Base-by-base conservation (phyloP, 2,888 invertebrate genomes). In the Hirtodrosophila trivittata region DNA sequence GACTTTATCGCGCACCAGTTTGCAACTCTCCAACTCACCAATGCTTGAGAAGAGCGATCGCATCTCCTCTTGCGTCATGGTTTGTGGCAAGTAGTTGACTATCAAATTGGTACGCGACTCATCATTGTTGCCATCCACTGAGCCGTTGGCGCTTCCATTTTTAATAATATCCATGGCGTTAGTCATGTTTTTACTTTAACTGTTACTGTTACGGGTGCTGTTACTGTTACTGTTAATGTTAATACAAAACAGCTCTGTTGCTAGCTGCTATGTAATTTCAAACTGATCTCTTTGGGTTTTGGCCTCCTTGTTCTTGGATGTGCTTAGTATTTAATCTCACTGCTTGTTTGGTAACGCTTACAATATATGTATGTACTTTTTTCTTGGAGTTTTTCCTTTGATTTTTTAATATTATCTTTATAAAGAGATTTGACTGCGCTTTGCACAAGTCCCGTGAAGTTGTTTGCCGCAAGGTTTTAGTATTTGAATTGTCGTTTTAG, bases 11-110 rank as follows among this genome's bases (percentile, higher is more conserved):
- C 98, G 94, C 91, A 98, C 97, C 90, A 98, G 93, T 92, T 98
- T 98, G 93, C 98, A 98, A 91, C 97, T 97, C 92, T 98, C 98
- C 86, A 98, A 96, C 92, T 98, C 97, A 87, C 98, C 98, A 91
- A 98, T 97, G 91, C 96, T 97, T 66, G 97, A 95, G 92, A 98
- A 98, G 75, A 98, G 93, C 70, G 97, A 96, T 81, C 97, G 94
- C 88, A 98, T 97, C 92, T 98, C 97, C 91, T 98, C 97, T 91
- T 98, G 98, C 75, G 97, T 96, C 93, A 98, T 95, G 78, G 94
- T 95, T 92, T 98, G 98, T 26, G 98, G 98, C 83, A 98, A 93
- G 91, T 98, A 98, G 93, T 98, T 98, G 88, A 98, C 95, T 76
- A 98, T 98, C 82, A 98, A 93, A 92, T 98, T 98, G 67, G 96